phyloP scores from a whole-genome alignment of 2,113 vertebrate species.

The Caracal caracal region DNA sequence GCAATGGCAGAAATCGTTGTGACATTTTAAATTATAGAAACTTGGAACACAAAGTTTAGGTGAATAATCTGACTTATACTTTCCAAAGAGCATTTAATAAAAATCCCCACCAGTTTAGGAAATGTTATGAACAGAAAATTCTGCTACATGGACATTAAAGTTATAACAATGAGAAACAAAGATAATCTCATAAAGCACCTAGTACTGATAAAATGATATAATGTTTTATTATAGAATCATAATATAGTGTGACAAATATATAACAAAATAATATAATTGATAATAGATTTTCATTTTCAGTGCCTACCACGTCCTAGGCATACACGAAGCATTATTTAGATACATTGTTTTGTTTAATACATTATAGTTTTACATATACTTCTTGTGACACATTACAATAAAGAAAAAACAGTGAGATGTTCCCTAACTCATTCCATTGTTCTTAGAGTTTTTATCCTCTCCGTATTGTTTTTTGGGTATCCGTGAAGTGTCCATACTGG shows the following conservation, averaged over 20 bases:
- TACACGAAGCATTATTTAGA: neutral
- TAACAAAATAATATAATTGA: neutral
- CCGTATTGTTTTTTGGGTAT: neutral
- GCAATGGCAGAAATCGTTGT: constrained; percentile 39
- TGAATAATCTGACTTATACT: neutral
- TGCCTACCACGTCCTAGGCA: neutral
- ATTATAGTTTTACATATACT: neutral
- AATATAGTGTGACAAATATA: neutral
- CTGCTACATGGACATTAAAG: neutral
- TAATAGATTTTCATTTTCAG: neutral
- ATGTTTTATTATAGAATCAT: neutral
- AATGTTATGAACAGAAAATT: constrained; percentile 27
- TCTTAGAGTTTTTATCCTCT: constrained; percentile 20
- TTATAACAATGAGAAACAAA: constrained; percentile 23
- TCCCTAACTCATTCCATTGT: neutral
- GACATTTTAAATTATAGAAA: constrained; percentile 53
- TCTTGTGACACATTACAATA: neutral
- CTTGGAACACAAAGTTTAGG: constrained; percentile 41
- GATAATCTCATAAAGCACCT: neutral
- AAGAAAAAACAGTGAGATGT: neutral
- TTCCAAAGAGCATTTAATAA: constrained; percentile 28
- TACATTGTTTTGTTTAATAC: constrained; percentile 10
- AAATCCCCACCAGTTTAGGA: neutral
- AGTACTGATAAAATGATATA: neutral
- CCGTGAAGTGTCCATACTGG: neutral